These are phyloP conservation scores for Cheumatopsyche charites DNA, from an alignment of 1,140 invertebrate genomes.

Conservation along the genomic window DNA sequence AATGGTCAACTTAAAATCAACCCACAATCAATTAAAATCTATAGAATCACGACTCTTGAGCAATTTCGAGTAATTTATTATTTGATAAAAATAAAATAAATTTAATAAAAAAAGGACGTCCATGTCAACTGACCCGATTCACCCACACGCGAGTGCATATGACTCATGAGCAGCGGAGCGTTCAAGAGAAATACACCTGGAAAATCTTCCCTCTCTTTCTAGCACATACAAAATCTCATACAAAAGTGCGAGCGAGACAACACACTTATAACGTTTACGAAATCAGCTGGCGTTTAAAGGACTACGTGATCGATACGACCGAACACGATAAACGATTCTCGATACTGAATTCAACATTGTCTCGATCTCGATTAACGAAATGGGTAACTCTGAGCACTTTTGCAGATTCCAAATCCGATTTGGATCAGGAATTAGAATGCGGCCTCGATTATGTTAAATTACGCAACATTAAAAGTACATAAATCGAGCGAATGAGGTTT, in stretches of 20 bases:
- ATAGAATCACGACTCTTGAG: too few relatives aligned
- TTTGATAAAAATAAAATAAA: neutral
- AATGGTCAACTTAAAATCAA: too few relatives aligned
- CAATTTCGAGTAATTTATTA: too few relatives aligned
- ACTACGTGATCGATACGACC: neutral
- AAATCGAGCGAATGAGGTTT: too few relatives aligned
- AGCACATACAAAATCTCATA: neutral
- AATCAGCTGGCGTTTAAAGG: neutral
- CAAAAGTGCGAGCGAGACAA: neutral
- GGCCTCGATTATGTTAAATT: too few relatives aligned
- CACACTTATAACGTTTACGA: neutral
- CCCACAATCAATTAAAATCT: too few relatives aligned
- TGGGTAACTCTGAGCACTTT: too few relatives aligned
- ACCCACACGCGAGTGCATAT: slow-evolving; percentile 16
- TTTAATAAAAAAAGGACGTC: slow-evolving; percentile 11
- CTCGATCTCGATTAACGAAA: too few relatives aligned
- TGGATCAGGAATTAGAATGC: too few relatives aligned
- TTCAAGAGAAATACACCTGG: slow-evolving; percentile 7
- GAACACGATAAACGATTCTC: neutral
- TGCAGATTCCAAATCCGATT: too few relatives aligned
- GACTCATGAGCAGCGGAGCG: slow-evolving; percentile 2
- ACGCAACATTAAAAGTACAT: too few relatives aligned
- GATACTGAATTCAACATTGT: neutral
- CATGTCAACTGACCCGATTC: slow-evolving; percentile 20
- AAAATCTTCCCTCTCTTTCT: slow-evolving; percentile 9